Percentiles rank a stretch among this genome's conserved stretches.
Conservation (phyloP, 2,113 vertebrate species). For the Cephalophus harveyi region DNA sequence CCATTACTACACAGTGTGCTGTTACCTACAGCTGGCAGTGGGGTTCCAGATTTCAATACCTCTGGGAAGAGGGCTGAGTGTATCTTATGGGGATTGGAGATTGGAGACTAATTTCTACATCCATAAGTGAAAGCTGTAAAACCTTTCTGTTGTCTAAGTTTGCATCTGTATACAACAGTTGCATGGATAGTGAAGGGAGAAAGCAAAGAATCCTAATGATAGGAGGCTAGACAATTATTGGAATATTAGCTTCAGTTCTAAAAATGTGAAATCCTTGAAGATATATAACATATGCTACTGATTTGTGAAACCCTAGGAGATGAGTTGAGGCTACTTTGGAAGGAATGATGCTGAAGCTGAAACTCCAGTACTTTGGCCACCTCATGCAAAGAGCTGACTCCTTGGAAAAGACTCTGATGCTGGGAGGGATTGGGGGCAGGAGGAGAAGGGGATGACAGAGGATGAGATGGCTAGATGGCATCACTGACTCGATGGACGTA, state of each 20-base stretch:
- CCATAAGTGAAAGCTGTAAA: not conserved
- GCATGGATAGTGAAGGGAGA: not conserved
- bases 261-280: not conserved
- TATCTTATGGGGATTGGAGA: not conserved
- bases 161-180: not conserved
- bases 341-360: too few relatives aligned
- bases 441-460: too few relatives aligned
- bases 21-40: not conserved
- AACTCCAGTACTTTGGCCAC: too few relatives aligned
- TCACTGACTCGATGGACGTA: too few relatives aligned
- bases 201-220: not conserved
- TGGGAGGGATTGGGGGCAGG: too few relatives aligned
- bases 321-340: not conserved
- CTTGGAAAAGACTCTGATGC: too few relatives aligned
- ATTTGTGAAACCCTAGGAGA: not conserved
- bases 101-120: not conserved
- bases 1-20: not conserved
- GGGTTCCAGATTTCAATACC: not conserved
- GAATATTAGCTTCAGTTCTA: not conserved
- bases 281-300: not conserved
- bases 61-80: not conserved
- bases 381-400: too few relatives aligned
- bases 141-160: not conserved
- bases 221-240: not conserved
- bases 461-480: too few relatives aligned